Base-by-base conservation (phyloP, 2,113 vertebrate genomes). In the Anarhynchus alexandrinus region DNA sequence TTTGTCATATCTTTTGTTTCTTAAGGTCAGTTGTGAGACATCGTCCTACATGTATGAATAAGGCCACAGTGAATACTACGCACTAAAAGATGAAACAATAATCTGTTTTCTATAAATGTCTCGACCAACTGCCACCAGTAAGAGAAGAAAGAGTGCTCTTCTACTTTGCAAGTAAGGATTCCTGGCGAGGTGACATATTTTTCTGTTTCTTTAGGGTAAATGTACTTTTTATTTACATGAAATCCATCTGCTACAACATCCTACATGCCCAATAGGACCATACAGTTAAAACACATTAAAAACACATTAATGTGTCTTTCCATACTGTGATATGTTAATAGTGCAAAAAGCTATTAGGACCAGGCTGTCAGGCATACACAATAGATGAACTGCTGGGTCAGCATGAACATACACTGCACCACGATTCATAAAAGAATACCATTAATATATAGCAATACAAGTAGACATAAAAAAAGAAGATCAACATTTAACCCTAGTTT, bases 261-360 rank as follows among this genome's bases (percentile, higher is more conserved):
- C 65, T 85, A 90, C 65, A 34, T 9, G 40, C 85, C 54, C 43
- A 77, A 95, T 36, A 95, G 52, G 72, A 84, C 36, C 34, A n/a
- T 81, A 83, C 3, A 88, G 47, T 86, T 80, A 90, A 88, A 97
- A 83, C 4, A 91, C 26, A 92, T 85, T 92, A 96, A 97, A 97
- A 92, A 30, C 49, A 51, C 78, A 94, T 97, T 93, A 86, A 85
- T 34, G 43, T 88, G 66, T 66, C 78, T 95, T 81, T 93, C 88
- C 71, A 84, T 32, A 64, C 34, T 52, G 43, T 88, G 86, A 85
- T 26, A 13, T 80, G 79, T 59, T 95, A 95, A 94, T 91, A 93
- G 93, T 26, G 70, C 70, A 87, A 85, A 91, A 88, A 82, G 69
- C 42, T 79, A 96, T 93, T 76, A 93, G 61, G 93, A 61, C 61